Evolutionary conservation across 2,113 vertebrate genomes (phyloP).

Genomic region (Myotis yumanensis): DNA sequence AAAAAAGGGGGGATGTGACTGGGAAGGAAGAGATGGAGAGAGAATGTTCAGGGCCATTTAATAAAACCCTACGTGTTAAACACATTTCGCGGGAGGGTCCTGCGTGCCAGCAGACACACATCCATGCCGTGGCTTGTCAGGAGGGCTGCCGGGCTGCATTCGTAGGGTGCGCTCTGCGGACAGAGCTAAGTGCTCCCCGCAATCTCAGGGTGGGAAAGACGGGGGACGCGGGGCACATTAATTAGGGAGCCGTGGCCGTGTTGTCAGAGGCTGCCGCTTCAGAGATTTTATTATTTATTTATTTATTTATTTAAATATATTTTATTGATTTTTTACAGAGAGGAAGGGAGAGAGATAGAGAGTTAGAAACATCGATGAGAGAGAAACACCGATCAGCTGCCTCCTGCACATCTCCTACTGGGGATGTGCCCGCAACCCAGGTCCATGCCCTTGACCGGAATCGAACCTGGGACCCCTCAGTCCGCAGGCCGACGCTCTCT

Average conservation of each 20-base stretch:
- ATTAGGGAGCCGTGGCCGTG: conserved; percentile 57
- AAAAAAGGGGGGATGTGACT: conserved; percentile 11
- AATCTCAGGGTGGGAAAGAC: conserved; percentile 46
- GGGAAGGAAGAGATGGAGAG: conserved; percentile 53
- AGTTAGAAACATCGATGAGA: no score
- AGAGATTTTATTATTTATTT: conserved; percentile 41
- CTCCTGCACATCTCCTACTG: no score
- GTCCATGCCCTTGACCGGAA: no score
- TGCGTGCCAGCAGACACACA: conserved; percentile 59
- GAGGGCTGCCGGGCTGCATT: conserved; percentile 25
- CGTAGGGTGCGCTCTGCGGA: conserved; percentile 50
- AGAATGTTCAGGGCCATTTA: conserved; percentile 54
- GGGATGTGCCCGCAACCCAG: no score
- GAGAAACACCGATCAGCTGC: no score
- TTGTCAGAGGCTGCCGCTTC: conserved; percentile 67
- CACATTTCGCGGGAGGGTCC: conserved; percentile 61
- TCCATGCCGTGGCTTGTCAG: conserved; percentile 64
- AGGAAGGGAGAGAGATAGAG: no score
- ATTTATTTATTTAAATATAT: no score
- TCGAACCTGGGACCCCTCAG: no score
- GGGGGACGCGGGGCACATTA: conserved; percentile 52
- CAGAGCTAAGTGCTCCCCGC: conserved; percentile 39
- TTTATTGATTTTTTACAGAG: no score
- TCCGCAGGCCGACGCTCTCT: no score
- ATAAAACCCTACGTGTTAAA: neutral